Conservation (phyloP, 2,888 invertebrate genomes). For the Heliconius ismenius region DNA sequence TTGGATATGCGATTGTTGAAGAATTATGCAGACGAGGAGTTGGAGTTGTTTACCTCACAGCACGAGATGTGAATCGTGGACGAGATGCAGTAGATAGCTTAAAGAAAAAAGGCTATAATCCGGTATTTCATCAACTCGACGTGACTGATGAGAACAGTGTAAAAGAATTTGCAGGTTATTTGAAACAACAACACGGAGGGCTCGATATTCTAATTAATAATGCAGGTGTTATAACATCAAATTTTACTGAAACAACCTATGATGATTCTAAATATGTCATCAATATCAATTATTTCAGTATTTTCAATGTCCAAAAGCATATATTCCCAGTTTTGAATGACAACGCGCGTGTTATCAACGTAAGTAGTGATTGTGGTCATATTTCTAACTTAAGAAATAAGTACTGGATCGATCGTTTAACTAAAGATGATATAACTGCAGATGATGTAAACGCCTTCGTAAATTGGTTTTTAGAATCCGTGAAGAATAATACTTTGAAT, state of each 20-base stretch:
- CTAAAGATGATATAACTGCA: slow-evolving; percentile 43
- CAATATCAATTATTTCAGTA: slow-evolving; percentile 49
- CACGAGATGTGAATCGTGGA: slow-evolving; percentile 80
- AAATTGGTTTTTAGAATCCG: slow-evolving; percentile 49
- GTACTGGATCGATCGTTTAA: slow-evolving; percentile 48
- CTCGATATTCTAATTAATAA: slow-evolving; percentile 55
- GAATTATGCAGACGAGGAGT: slow-evolving; percentile 82
- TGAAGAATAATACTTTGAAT: slow-evolving; percentile 45
- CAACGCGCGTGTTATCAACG: slow-evolving; percentile 50
- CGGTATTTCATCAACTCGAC: slow-evolving; percentile 53
- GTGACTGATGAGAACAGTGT: slow-evolving; percentile 50
- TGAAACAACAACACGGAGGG: slow-evolving; percentile 51
- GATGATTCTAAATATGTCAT: slow-evolving; percentile 51
- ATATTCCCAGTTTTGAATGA: slow-evolving; percentile 48
- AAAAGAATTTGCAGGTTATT: slow-evolving; percentile 46
- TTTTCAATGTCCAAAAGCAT: slow-evolving; percentile 49
- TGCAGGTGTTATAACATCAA: slow-evolving; percentile 47
- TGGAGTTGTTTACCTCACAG: slow-evolving; percentile 84
- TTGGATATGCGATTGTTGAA: slow-evolving; percentile 84
- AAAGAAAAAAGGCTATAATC: slow-evolving; percentile 71
- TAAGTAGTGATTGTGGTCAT: slow-evolving; percentile 51
- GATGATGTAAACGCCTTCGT: slow-evolving; percentile 49
- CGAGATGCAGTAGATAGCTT: slow-evolving; percentile 77
- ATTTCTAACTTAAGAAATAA: slow-evolving; percentile 48
- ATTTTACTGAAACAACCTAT: slow-evolving; percentile 46